These are phyloP conservation scores for Cataglyphis livida DNA, from an alignment of 2,888 invertebrate genomes.

Conservation along the genomic window DNA sequence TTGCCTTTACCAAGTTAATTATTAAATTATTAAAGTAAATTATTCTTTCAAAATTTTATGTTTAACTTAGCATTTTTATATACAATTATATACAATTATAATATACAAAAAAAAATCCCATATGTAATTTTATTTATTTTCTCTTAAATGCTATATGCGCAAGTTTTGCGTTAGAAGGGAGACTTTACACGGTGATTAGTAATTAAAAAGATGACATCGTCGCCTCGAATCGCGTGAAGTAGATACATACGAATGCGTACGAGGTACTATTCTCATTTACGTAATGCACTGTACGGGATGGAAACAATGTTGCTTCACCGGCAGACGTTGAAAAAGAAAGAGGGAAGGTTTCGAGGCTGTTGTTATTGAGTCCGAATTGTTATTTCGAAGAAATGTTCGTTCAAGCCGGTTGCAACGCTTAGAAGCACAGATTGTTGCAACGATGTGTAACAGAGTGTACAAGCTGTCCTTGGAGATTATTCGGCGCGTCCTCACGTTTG, in stretches of 20 bases:
- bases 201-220: conserved; percentile 62
- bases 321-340: conserved; percentile 62
- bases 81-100: too few species aligned
- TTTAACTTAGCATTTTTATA: background rate
- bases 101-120: background rate
- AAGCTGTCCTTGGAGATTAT: background rate
- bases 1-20: background rate
- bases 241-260: conserved; percentile 75
- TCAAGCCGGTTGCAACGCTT: conserved; percentile 2
- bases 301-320: conserved; percentile 80
- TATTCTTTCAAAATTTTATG: background rate
- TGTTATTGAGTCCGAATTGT: conserved; percentile 41
- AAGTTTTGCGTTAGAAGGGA: background rate
- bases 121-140: conserved; percentile 22
- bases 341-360: conserved; percentile 56
- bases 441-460: background rate
- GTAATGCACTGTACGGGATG: conserved; percentile 79
- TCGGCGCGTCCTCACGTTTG: background rate
- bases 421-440: background rate
- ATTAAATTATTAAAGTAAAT: background rate
- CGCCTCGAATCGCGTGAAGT: conserved; percentile 61
- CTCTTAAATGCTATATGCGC: background rate
- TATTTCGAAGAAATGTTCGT: conserved; percentile 18
- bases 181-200: conserved; percentile 63
- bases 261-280: conserved; percentile 82